These are phyloP conservation scores for Idaea aversata DNA, from an alignment of 2,888 invertebrate species.

Conservation along the genomic window DNA sequence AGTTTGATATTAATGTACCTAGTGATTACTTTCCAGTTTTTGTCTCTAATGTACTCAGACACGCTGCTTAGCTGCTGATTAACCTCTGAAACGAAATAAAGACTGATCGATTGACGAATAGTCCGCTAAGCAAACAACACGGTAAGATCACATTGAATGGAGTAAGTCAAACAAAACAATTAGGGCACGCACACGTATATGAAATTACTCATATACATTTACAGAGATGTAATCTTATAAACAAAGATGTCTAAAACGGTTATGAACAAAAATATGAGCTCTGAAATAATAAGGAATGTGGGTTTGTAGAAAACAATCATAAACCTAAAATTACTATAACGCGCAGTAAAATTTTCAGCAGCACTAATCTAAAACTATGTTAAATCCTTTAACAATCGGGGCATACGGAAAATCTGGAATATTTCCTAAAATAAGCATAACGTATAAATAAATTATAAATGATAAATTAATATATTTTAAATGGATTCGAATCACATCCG, in stretches of 20 bases:
- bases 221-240: not conserved
- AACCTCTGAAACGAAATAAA: no score
- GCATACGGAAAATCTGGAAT: no score
- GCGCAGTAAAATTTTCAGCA: not conserved
- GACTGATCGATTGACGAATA: no score
- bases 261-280: not conserved
- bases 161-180: not conserved
- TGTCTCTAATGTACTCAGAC: not conserved
- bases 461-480: constrained; percentile 19
- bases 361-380: not conserved
- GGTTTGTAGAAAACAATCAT: not conserved
- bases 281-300: constrained; percentile 1
- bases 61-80: no score
- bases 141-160: not conserved
- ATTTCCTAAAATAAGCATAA: not conserved
- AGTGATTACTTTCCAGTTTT: not conserved
- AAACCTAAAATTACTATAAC: not conserved
- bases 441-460: constrained; percentile 17
- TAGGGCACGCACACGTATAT: not conserved
- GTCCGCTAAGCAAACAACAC: no score
- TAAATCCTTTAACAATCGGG: no score
- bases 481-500: constrained; percentile 12
- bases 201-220: not conserved
- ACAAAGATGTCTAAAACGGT: not conserved
- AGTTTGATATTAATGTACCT: not conserved